These are phyloP conservation scores for Erythrocebus patas DNA, from an alignment of 2,113 vertebrate genomes.

Conservation along the genomic window DNA sequence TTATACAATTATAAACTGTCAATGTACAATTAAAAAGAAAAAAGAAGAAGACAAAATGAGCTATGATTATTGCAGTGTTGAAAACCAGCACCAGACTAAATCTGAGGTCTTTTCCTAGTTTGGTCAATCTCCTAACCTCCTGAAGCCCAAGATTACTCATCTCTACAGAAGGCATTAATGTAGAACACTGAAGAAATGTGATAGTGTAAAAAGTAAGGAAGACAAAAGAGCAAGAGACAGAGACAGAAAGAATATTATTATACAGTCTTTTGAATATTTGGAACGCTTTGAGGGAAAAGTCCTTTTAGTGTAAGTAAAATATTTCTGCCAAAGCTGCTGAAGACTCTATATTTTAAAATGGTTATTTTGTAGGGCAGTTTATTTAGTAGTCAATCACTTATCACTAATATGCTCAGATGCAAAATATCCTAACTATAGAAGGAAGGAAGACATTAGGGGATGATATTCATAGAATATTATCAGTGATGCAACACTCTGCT, in stretches of 20 bases:
- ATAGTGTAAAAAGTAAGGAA: neutral
- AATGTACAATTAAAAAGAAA: neutral
- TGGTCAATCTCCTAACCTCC: neutral
- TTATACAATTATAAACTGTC: no score
- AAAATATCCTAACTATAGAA: slow-evolving; percentile 20
- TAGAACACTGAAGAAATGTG: neutral
- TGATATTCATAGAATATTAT: neutral
- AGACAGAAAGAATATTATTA: neutral
- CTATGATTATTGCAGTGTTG: neutral
- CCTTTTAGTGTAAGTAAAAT: slow-evolving; percentile 24
- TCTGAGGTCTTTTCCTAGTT: neutral
- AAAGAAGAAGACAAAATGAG: neutral
- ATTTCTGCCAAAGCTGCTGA: slow-evolving; percentile 47
- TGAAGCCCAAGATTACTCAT: neutral
- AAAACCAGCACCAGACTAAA: neutral
- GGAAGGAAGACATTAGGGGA: neutral
- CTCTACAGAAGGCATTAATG: slow-evolving; percentile 6
- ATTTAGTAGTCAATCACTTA: slow-evolving; percentile 26
- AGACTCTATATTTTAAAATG: slow-evolving; percentile 32
- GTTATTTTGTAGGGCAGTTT: slow-evolving; percentile 31
- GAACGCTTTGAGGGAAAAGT: slow-evolving; percentile 21
- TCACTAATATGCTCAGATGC: neutral
- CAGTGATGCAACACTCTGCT: neutral
- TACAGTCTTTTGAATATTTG: neutral
- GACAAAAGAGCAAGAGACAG: neutral